phyloP scores from a whole-genome alignment of 2,113 vertebrate species.

The Glaucidium brasilianum region DNA sequence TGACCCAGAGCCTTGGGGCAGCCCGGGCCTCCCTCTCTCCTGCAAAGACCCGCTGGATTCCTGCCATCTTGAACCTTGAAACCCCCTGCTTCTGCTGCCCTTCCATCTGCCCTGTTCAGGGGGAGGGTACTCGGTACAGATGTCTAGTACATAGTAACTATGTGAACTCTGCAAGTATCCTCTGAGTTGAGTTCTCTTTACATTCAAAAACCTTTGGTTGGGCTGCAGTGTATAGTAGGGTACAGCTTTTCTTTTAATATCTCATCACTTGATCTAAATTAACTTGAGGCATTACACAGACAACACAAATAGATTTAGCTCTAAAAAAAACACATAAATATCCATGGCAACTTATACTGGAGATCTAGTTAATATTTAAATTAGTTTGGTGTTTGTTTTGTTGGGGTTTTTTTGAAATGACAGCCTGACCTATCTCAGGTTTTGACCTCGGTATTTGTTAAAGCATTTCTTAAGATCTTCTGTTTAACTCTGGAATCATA shows the following conservation, averaged over 20 bases:
- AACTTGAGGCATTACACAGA: neutral
- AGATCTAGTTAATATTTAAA: neutral
- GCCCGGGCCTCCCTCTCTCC: neutral
- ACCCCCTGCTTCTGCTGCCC: neutral
- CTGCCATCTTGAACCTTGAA: neutral
- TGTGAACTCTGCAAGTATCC: fast-evolving
- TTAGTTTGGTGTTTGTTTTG: neutral
- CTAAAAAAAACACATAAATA: neutral
- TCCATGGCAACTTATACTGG: neutral
- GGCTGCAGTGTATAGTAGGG: fast-evolving
- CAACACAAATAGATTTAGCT: neutral
- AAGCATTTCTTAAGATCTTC: neutral
- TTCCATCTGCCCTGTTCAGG: neutral
- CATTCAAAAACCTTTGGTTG: neutral
- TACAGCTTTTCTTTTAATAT: neutral
- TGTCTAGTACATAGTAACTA: neutral
- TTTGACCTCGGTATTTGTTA: neutral
- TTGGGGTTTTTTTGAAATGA: neutral
- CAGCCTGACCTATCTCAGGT: neutral
- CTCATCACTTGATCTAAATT: neutral
- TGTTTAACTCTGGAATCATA: neutral
- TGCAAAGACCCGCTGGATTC: fast-evolving
- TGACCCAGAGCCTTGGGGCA: too few relatives aligned
- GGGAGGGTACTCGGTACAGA: fast-evolving
- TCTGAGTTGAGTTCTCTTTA: neutral